phyloP scores from a whole-genome alignment of 2,113 vertebrate genomes.

The Noturus placidus region DNA sequence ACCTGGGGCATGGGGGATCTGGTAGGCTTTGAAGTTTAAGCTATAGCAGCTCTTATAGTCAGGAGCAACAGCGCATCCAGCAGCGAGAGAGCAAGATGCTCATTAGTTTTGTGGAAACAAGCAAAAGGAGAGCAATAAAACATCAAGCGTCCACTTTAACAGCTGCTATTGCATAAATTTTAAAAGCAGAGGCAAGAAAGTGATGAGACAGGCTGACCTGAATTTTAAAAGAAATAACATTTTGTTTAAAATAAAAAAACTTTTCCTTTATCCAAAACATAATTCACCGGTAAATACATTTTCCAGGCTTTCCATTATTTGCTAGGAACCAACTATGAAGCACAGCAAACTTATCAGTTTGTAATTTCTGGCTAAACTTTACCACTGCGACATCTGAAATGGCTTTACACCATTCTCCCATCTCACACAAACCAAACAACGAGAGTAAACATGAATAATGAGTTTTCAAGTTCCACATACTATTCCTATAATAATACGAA shows the following conservation, averaged over 20 bases:
- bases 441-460: neutral
- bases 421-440: neutral
- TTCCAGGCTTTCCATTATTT: neutral
- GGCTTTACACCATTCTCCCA: neutral
- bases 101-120: constrained; percentile 53
- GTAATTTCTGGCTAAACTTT: neutral
- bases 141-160: constrained; percentile 48
- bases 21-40: constrained; percentile 50
- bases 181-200: constrained; percentile 12
- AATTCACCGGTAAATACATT: neutral
- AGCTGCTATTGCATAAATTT: constrained; percentile 6
- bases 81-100: constrained; percentile 42
- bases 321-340: neutral
- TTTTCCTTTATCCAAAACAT: neutral
- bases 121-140: constrained; percentile 49
- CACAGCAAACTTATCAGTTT: neutral
- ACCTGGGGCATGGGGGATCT: constrained; percentile 26
- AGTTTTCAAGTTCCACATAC: neutral
- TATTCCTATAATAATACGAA: neutral
- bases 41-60: constrained; percentile 37
- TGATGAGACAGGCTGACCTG: constrained; percentile 8
- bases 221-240: neutral
- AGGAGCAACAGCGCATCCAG: constrained; percentile 21
- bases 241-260: neutral
- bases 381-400: neutral